These are phyloP conservation scores for Nautilus pompilius DNA, from an alignment of 1,140 invertebrate species.

Conservation along the genomic window DNA sequence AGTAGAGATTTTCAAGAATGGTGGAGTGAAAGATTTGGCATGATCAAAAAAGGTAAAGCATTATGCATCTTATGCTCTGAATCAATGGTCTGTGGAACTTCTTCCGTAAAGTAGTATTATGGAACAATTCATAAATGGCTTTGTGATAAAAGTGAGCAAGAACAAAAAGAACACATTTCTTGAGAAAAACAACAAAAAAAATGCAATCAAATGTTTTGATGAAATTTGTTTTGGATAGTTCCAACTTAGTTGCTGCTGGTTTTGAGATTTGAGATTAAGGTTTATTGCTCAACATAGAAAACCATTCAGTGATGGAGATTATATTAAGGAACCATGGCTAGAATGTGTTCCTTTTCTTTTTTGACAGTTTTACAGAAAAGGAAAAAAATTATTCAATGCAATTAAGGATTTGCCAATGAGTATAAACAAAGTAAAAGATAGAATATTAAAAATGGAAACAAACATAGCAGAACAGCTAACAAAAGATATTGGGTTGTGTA, in stretches of 20 bases:
- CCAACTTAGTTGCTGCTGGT: neutral
- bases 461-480: neutral
- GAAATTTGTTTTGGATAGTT: neutral
- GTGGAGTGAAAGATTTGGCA: neutral
- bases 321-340: neutral
- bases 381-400: neutral
- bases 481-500: neutral
- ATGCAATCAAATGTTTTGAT: neutral
- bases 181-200: neutral
- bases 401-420: neutral
- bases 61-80: too few relatives aligned
- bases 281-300: neutral
- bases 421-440: neutral
- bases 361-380: neutral
- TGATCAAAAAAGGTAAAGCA: neutral
- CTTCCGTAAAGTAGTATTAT: neutral
- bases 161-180: neutral
- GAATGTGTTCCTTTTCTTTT: neutral
- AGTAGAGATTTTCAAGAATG: neutral
- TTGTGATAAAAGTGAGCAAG: neutral
- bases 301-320: neutral
- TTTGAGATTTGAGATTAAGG: too few relatives aligned
- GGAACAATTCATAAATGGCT: neutral
- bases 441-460: neutral
- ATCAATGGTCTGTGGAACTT: neutral